Evolutionary conservation across 2,113 vertebrate genomes (phyloP).

Genomic region (Oceanites oceanicus): DNA sequence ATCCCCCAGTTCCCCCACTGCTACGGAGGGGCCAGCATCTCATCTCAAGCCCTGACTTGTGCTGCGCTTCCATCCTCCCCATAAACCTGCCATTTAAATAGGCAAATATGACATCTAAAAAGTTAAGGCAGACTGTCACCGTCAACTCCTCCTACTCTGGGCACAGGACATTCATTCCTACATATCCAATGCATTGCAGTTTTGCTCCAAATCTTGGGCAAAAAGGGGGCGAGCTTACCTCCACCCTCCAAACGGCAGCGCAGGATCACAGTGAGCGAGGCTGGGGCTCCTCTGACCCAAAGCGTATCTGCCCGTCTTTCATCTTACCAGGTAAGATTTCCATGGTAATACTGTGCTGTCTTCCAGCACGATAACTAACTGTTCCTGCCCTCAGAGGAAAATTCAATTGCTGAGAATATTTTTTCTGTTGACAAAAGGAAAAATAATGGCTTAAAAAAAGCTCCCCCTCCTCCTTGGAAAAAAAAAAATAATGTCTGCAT

Average conservation of each 20-base stretch:
- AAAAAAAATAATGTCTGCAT: not conserved
- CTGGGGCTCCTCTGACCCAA: not conserved
- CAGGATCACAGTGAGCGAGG: not conserved
- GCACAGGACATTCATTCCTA: not conserved
- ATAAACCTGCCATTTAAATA: not conserved
- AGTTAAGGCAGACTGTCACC: not conserved
- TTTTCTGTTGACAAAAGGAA: not conserved
- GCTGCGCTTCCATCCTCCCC: not conserved
- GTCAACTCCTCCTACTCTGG: not conserved
- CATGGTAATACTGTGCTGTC: not conserved
- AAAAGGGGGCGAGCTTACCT: not conserved
- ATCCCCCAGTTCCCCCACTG: not conserved
- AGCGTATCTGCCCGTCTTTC: not conserved
- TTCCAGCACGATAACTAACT: not conserved
- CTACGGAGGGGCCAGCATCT: not conserved
- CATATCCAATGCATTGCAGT: rapidly evolving
- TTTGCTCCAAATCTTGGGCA: not conserved
- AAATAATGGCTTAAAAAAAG: not conserved
- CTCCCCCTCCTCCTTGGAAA: not conserved
- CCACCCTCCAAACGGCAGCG: not conserved
- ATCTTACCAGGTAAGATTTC: not conserved
- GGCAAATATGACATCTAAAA: not conserved
- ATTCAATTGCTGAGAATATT: not conserved
- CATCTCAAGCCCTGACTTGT: too few species aligned
- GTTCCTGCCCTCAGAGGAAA: not conserved